phyloP scores from a whole-genome alignment of 1,140 invertebrate genomes.

The Macrocentrus cingulum region DNA sequence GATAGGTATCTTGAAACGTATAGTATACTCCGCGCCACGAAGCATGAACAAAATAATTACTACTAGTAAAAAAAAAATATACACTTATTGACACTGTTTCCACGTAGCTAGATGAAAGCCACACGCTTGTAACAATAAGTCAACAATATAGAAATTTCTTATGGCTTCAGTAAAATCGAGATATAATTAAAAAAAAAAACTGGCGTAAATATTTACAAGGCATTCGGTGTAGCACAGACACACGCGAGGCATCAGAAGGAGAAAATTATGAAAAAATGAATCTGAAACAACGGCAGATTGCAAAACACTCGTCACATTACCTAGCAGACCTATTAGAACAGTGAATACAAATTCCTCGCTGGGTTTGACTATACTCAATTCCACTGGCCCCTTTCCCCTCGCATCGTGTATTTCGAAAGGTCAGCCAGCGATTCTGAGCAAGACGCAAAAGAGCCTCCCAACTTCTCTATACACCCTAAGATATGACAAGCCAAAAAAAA shows the following conservation, averaged over 20 bases:
- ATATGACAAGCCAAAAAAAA: no score
- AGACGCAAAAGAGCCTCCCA: constrained; percentile 23
- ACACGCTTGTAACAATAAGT: background rate
- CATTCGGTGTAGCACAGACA: no score
- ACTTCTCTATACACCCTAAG: background rate
- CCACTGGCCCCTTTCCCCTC: constrained; percentile 15
- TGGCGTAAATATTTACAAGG: no score
- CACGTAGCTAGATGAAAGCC: constrained; percentile 10
- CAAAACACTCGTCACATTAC: constrained; percentile 22
- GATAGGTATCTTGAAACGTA: constrained; percentile 20
- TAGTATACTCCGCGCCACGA: constrained; percentile 10
- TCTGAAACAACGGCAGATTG: constrained; percentile 17
- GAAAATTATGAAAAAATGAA: constrained; percentile 4
- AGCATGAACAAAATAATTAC: constrained; percentile 20
- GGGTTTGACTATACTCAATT: constrained; percentile 31
- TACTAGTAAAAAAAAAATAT: constrained; percentile 7
- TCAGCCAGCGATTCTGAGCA: constrained; percentile 31
- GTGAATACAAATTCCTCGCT: constrained; percentile 34
- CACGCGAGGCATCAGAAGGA: no score
- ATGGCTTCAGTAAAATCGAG: background rate
- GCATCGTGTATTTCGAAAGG: constrained; percentile 32
- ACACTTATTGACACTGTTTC: constrained; percentile 17
- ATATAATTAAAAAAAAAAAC: no score
- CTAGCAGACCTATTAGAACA: constrained; percentile 4
- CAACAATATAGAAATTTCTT: background rate